Evolutionary conservation across 2,888 invertebrate species (phyloP).

Genomic region (Latrodectus elegans): DNA sequence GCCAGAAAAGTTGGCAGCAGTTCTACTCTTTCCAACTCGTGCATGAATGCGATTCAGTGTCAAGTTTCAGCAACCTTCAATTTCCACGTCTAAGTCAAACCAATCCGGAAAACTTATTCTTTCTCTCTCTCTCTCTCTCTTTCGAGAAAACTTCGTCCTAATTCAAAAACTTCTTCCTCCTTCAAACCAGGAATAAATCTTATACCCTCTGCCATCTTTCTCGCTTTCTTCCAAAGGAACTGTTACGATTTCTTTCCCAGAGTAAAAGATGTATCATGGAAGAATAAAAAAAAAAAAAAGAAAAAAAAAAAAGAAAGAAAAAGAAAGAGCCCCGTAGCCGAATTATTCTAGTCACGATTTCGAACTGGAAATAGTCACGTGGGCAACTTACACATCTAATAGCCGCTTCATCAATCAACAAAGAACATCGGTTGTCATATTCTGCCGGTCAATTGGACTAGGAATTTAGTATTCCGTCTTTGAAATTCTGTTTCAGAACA

Average conservation of each 20-base stretch:
- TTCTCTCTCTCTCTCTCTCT: neutral
- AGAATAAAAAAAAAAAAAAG: neutral
- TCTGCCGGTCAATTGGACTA: conserved; percentile 52
- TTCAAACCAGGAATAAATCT: conserved; percentile 47
- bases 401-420: conserved; percentile 66
- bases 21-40: conserved; percentile 5
- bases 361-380: conserved; percentile 57
- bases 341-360: conserved; percentile 62
- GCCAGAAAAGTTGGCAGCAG: conserved; percentile 3
- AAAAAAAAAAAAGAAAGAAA: conserved; percentile 7
- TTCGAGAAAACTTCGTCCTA: conserved; percentile 14
- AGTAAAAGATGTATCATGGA: neutral
- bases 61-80: conserved; percentile 51
- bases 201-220: conserved; percentile 6
- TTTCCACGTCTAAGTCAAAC: conserved; percentile 38
- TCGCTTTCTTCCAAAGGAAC: conserved; percentile 25
- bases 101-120: neutral
- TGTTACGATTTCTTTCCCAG: conserved; percentile 27
- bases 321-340: conserved; percentile 15
- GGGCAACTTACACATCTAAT: conserved; percentile 48
- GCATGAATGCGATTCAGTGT: conserved; percentile 16
- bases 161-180: conserved; percentile 39
- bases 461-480: conserved; percentile 28
- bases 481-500: conserved; percentile 24
- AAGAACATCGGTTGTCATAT: conserved; percentile 65